Percentiles rank a stretch among this genome's conserved stretches.
phyloP scores from a whole-genome alignment of 2,797 vertebrate genomes.

The Poeciliopsis paucimaculata region DNA sequence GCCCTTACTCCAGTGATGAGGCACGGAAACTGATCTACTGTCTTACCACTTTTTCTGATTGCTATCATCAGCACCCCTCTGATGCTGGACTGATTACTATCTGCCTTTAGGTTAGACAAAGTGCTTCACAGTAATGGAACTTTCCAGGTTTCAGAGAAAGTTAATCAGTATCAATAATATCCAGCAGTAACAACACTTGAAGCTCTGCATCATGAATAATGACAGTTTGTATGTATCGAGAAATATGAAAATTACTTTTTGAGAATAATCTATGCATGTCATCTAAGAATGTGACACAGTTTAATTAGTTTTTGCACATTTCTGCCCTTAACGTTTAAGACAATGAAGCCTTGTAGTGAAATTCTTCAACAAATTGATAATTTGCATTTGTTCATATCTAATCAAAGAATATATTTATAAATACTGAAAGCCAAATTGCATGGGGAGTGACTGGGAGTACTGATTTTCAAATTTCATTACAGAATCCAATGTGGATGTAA shows the following conservation, averaged over 20 bases:
- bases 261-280: neutral
- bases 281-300: neutral
- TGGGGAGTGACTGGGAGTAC: neutral
- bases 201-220: constrained; percentile 8
- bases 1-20: constrained; percentile 59
- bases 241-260: constrained; percentile 3
- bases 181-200: constrained; percentile 24
- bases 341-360: neutral
- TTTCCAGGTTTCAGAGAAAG: constrained; percentile 49
- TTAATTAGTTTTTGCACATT: neutral
- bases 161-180: constrained; percentile 51
- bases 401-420: neutral
- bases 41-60: constrained; percentile 65
- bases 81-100: constrained; percentile 57
- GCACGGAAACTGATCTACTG: constrained; percentile 62
- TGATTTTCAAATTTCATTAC: neutral
- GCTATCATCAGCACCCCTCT: constrained; percentile 66
- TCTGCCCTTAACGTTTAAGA: neutral
- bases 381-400: neutral
- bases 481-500: neutral
- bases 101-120: constrained; percentile 51
- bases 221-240: constrained; percentile 6
- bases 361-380: neutral
- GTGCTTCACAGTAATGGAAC: constrained; percentile 48
- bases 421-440: neutral